phyloP scores from a whole-genome alignment of 2,113 vertebrate species.

The Zootoca vivipara region DNA sequence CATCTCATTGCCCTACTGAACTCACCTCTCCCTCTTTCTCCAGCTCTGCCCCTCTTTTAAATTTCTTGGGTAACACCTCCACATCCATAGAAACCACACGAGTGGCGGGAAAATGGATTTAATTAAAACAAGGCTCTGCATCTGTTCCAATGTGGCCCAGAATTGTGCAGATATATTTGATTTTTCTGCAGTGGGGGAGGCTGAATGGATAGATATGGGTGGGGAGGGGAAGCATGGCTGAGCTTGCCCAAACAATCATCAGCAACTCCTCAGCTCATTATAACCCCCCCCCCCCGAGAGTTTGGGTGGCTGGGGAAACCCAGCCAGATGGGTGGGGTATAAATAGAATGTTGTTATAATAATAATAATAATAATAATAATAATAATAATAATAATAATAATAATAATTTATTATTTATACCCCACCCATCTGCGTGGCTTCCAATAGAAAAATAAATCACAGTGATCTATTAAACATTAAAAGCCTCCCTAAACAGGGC shows the following conservation, averaged over 20 bases:
- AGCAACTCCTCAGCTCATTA: slow-evolving; percentile 46
- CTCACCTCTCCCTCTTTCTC: slow-evolving; percentile 58
- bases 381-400: too few species aligned
- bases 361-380: too few species aligned
- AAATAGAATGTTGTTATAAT: too few species aligned
- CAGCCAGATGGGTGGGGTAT: too few species aligned
- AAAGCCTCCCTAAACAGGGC: too few species aligned
- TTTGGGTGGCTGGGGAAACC: neutral
- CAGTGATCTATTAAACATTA: too few species aligned
- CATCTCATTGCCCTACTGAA: slow-evolving; percentile 80
- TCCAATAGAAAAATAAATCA: too few species aligned
- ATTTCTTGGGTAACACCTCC: slow-evolving; percentile 80
- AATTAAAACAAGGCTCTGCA: slow-evolving; percentile 63
- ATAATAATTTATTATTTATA: too few species aligned
- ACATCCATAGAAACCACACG: slow-evolving; percentile 47
- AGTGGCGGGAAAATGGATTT: slow-evolving; percentile 66
- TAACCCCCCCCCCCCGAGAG: slow-evolving; percentile 9
- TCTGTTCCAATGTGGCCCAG: slow-evolving; percentile 41
- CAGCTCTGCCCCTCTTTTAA: slow-evolving; percentile 60
- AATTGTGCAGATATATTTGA: slow-evolving; percentile 35
- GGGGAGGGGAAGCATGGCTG: slow-evolving; percentile 9
- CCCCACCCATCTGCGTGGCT: too few species aligned
- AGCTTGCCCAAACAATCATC: neutral
- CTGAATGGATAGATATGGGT: slow-evolving; percentile 39
- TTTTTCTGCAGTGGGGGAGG: neutral